Conservation (phyloP, 2,797 vertebrate genomes). For the Notolabrus celidotus region DNA sequence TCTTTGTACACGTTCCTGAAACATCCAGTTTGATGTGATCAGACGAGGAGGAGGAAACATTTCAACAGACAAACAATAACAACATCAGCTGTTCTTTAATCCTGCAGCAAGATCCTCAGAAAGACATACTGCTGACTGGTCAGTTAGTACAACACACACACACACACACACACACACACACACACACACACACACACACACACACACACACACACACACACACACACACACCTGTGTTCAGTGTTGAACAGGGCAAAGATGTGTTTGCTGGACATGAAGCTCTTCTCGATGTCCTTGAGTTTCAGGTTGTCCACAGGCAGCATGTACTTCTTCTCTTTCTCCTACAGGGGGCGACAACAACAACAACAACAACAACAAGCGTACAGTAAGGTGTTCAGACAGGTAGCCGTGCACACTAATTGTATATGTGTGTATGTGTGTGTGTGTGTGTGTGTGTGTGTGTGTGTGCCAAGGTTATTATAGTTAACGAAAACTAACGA, state of each 20-base stretch:
- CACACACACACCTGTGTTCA: constrained; percentile 89
- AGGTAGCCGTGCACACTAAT: neutral
- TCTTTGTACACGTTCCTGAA: constrained; percentile 96
- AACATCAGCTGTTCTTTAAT: neutral
- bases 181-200: no score
- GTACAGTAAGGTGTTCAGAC: neutral
- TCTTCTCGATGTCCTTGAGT: constrained; percentile 94
- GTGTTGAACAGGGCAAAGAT: constrained; percentile 97
- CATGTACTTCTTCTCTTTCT: constrained; percentile 93
- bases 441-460: neutral
- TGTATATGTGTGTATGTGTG: neutral
- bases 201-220: neutral
- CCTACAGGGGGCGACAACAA: constrained; percentile 67
- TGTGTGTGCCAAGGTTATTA: no score
- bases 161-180: no score
- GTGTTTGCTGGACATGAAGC: constrained; percentile 98
- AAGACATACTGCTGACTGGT: no score
- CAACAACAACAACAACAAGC: neutral
- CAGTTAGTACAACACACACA: no score
- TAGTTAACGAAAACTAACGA: no score
- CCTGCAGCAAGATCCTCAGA: neutral
- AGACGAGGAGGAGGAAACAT: neutral
- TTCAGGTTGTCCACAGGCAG: constrained; percentile 95
- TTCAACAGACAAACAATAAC: neutral
- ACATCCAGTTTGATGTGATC: neutral